These are phyloP conservation scores for Tachysurus vachellii DNA, from an alignment of 2,113 vertebrate species.

Conservation along the genomic window DNA sequence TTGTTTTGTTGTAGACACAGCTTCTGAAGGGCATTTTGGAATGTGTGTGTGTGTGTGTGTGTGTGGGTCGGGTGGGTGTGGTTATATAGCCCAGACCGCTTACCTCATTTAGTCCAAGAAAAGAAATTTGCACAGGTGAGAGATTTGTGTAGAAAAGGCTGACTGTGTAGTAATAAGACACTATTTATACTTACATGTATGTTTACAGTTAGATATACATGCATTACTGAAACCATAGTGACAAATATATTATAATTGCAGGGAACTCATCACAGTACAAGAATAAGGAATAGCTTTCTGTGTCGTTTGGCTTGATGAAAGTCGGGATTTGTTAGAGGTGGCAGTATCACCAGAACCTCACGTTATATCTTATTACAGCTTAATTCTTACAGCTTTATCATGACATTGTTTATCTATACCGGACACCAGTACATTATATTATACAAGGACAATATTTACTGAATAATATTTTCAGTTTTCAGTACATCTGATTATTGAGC, in stretches of 20 bases:
- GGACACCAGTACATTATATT: neutral
- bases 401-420: neutral
- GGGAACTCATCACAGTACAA: neutral
- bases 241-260: neutral
- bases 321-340: neutral
- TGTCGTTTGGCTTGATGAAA: neutral
- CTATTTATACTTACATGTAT: too few species aligned
- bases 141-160: neutral
- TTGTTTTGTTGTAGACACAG: constrained; percentile 16
- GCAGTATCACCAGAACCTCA: neutral
- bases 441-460: neutral
- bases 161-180: neutral
- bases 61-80: neutral
- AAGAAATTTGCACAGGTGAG: neutral
- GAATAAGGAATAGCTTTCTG: neutral
- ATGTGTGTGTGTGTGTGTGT: neutral
- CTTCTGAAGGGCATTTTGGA: neutral
- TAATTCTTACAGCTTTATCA: neutral
- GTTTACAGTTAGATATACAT: neutral
- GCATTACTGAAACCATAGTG: neutral
- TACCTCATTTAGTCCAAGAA: neutral
- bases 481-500: neutral
- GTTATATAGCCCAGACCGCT: neutral
- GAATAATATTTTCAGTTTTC: neutral
- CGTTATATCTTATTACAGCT: neutral